phyloP scores from a whole-genome alignment of 2,797 vertebrate genomes.

The Tokudaia tokunoshimensis region DNA sequence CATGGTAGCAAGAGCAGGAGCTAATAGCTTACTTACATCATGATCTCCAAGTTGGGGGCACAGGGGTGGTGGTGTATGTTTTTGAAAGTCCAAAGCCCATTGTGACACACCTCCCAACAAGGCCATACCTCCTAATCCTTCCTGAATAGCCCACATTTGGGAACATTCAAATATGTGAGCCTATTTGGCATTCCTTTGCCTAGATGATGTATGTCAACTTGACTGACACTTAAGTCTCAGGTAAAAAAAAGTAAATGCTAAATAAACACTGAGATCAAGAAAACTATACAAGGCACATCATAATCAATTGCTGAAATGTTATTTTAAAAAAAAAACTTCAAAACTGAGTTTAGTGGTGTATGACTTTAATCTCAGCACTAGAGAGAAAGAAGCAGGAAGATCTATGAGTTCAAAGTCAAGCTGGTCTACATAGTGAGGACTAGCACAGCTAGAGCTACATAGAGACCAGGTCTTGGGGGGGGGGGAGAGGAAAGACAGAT shows the following conservation, averaged over 20 bases:
- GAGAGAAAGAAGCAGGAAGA: background rate
- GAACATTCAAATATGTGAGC: background rate
- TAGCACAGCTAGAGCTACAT: background rate
- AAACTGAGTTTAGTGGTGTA: background rate
- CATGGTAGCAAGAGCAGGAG: background rate
- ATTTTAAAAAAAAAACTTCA: background rate
- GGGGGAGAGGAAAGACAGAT: too few relatives aligned
- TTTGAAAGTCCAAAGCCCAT: background rate
- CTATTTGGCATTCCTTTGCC: background rate
- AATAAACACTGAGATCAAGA: background rate
- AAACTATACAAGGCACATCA: background rate
- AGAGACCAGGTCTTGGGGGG: background rate
- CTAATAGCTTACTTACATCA: background rate
- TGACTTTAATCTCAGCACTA: background rate
- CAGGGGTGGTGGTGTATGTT: too few relatives aligned
- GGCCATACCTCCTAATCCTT: background rate
- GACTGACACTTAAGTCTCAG: background rate
- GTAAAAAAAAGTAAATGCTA: background rate
- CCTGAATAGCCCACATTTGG: background rate
- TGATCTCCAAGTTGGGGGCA: background rate
- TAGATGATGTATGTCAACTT: background rate
- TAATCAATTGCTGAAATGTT: background rate
- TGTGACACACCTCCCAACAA: background rate
- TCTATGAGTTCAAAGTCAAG: background rate
- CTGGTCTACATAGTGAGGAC: background rate